Evolutionary conservation across 2,888 invertebrate genomes (phyloP).

Genomic region (Junonia oenone): DNA sequence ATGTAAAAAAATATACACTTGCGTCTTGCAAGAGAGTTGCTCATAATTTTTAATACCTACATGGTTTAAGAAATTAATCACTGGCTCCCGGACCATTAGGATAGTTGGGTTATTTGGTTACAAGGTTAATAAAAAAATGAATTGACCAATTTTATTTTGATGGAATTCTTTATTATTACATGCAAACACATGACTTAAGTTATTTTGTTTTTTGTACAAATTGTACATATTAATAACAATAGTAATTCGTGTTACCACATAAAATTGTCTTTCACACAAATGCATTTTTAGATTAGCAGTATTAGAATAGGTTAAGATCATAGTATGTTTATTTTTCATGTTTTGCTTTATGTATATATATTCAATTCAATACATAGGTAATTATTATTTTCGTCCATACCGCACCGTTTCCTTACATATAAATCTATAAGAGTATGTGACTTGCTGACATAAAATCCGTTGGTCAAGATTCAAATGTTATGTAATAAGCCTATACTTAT

Average conservation of each 20-base stretch:
- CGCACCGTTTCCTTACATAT: not conserved
- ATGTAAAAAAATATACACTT: too few species aligned
- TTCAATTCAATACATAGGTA: not conserved
- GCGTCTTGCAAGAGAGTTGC: too few species aligned
- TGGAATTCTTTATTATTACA: too few species aligned
- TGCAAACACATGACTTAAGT: conserved; percentile 13
- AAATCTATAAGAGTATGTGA: not conserved
- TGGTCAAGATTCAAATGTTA: too few species aligned
- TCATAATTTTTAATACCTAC: too few species aligned
- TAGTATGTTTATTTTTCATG: not conserved
- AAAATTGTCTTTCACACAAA: conserved; percentile 33
- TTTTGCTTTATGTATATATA: not conserved
- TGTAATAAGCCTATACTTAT: too few species aligned
- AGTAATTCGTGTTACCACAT: conserved; percentile 30
- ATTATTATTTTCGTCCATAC: not conserved
- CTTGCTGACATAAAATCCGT: too few species aligned
- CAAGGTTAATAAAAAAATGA: not conserved
- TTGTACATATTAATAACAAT: conserved; percentile 26
- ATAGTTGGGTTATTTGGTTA: too few species aligned
- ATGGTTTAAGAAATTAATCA: not conserved
- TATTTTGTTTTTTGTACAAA: conserved; percentile 33
- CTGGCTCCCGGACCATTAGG: not conserved
- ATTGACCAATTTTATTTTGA: too few species aligned
- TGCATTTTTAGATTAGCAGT: conserved; percentile 33
- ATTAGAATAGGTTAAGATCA: conserved; percentile 28